phyloP scores from a whole-genome alignment of 2,797 vertebrate genomes.

The Parauchenoglanis ngamensis region DNA sequence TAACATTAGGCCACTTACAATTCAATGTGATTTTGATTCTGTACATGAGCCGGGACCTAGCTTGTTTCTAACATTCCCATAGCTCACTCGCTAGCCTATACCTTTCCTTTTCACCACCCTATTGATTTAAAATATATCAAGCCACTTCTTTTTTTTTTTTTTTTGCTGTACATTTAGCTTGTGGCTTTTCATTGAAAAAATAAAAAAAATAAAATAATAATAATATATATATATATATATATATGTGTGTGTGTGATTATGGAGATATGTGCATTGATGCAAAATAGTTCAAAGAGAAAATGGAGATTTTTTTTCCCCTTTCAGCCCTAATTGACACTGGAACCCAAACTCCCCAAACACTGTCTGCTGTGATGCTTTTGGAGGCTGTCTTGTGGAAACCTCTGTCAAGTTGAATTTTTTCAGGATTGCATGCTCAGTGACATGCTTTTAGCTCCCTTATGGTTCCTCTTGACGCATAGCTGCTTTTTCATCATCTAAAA shows the following conservation, averaged over 20 bases:
- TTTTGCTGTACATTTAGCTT: not conserved
- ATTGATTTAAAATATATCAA: not conserved
- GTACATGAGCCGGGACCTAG: not conserved
- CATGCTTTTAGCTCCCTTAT: not conserved
- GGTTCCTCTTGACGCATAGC: conserved; percentile 5
- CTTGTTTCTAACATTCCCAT: not conserved
- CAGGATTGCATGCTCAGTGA: not conserved
- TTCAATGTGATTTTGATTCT: not conserved
- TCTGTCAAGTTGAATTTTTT: not conserved
- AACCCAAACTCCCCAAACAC: not conserved
- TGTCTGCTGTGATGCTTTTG: not conserved
- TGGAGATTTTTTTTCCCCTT: not conserved
- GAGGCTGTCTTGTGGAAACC: not conserved
- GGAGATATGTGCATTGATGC: not conserved
- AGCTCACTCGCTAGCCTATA: not conserved
- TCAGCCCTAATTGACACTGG: not conserved
- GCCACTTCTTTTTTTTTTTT: not conserved
- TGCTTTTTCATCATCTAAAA: conserved; percentile 57
- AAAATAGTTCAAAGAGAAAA: not conserved
- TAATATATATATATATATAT: not conserved
- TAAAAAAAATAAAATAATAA: not conserved
- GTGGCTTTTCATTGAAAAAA: not conserved
- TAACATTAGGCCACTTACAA: not conserved
- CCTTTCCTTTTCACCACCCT: not conserved
- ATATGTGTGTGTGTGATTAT: not conserved